Conservation (phyloP, 2,113 vertebrate genomes). For the Laticauda colubrina region DNA sequence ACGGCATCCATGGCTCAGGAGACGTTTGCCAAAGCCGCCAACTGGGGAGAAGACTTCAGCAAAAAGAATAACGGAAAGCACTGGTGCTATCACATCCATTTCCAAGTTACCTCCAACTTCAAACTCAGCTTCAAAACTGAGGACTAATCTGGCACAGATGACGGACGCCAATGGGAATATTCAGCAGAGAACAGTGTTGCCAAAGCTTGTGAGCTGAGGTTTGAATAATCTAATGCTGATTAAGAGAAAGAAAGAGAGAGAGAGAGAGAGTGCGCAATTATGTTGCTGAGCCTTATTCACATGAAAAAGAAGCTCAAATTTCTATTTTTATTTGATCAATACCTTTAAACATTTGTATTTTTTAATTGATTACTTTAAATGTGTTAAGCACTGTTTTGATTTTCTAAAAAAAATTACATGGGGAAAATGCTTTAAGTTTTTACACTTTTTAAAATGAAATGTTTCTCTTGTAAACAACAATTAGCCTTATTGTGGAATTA, state of each 20-base stretch:
- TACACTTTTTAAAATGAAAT: conserved; percentile 71
- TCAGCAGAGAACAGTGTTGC: conserved; percentile 95
- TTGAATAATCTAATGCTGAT: conserved; percentile 67
- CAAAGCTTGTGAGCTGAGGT: conserved; percentile 95
- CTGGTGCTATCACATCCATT: conserved; percentile 88
- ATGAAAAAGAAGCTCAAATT: conserved; percentile 75
- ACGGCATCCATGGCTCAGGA: conserved; percentile 91
- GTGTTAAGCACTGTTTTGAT: conserved; percentile 76
- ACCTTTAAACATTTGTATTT: conserved; percentile 77
- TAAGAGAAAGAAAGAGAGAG: conserved; percentile 43
- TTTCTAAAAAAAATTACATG: conserved; percentile 77
- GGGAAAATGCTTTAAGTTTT: conserved; percentile 92
- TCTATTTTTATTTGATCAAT: conserved; percentile 76
- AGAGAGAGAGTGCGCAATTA: conserved; percentile 62
- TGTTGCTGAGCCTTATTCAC: conserved; percentile 78
- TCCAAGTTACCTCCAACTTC: conserved; percentile 92
- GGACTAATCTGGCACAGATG: conserved; percentile 95
- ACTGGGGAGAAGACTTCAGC: conserved; percentile 81
- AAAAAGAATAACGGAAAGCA: conserved; percentile 82
- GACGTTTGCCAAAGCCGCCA: conserved; percentile 92
- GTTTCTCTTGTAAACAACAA: conserved; percentile 71
- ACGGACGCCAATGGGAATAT: conserved; percentile 98
- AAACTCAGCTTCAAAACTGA: conserved; percentile 90
- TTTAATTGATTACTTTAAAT: conserved; percentile 78
- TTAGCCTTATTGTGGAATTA: conserved; percentile 76